Evolutionary conservation across 2,113 vertebrate species (phyloP), one percentile per base, ranked within the genome.

Genomic region (Psophia crepitans): DNA sequence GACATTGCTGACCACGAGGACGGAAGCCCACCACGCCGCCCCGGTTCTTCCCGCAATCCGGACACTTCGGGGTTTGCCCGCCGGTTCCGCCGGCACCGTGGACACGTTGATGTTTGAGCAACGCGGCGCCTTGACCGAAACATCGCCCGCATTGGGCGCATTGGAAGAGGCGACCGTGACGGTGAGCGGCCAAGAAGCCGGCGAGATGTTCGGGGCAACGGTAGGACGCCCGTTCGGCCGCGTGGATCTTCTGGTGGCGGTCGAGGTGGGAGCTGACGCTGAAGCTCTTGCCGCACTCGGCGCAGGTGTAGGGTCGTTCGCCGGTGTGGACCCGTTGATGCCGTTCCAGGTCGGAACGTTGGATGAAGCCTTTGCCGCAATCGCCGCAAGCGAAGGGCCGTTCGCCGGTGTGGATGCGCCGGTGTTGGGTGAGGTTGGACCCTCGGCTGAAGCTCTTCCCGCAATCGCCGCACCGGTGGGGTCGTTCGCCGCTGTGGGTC

Each of bases 221-320:
- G 19, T 90, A 84, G 0, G 70, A 19, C 0, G 93, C 89, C 1
- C 71, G 60, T 0, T 93, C 80, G 0, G 89, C 93, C 0, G 71
- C 66, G 19, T 96, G 96, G 39, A 85, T 82, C 6, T 92, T 92
- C 1, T 39, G 86, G 85, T 96, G 96, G 23, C 92, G 90, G 4
- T 96, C 94, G 0, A 96, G 41, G 74, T 96, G 90, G 12, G 96
- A 96, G 20, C 94, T 93, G 61, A 96, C 90, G 1, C 94, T 94
- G 87, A 96, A 96, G 30, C 43, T 43, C 43, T 43, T 43, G 43
- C 43, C 43, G 43, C 43, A 43, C 16, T 43, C 43, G 43, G 43
- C 43, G 16, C 43, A 43, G 43, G 43, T 43, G 43, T 43, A 43
- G 43, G 43, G 43, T 14, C 43, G 43, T 43, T 43, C 43, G 14